Evolutionary conservation across 2,888 invertebrate genomes (phyloP).

Genomic region (Dolichopus griseipennis): DNA sequence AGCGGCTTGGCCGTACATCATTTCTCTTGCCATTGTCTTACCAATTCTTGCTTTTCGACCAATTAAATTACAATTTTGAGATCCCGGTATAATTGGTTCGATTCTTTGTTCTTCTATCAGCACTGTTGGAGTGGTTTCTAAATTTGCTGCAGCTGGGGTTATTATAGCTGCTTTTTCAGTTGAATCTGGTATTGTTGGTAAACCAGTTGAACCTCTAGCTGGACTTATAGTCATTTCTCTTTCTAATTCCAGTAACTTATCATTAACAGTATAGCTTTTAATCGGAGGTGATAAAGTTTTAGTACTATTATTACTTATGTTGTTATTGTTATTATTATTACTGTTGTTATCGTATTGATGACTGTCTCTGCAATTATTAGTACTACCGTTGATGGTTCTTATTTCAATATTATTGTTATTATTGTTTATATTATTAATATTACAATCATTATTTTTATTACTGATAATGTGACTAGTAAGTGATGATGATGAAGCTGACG

Average conservation of each 20-base stretch:
- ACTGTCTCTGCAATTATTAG: neutral
- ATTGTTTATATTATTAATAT: neutral
- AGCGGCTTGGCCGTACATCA: slow-evolving; percentile 36
- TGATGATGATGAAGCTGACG: neutral
- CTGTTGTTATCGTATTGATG: neutral
- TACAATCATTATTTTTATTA: neutral
- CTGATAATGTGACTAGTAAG: neutral
- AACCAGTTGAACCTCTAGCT: slow-evolving; percentile 48
- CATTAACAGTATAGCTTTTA: slow-evolving; percentile 20
- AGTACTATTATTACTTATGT: slow-evolving; percentile 25
- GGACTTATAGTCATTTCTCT: slow-evolving; percentile 47
- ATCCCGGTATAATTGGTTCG: neutral
- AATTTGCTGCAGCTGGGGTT: slow-evolving; percentile 25
- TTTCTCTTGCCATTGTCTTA: slow-evolving; percentile 60
- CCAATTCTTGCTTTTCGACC: slow-evolving; percentile 50
- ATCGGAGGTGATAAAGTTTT: slow-evolving; percentile 14
- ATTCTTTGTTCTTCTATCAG: slow-evolving; percentile 7
- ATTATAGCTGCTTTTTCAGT: slow-evolving; percentile 27
- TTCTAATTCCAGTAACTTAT: slow-evolving; percentile 28
- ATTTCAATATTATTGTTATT: neutral
- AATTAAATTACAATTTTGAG: slow-evolving; percentile 18
- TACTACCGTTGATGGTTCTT: neutral
- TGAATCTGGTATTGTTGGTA: slow-evolving; percentile 52
- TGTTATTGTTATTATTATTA: neutral
- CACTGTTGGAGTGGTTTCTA: slow-evolving; percentile 18